Evolutionary conservation across 2,797 vertebrate species (phyloP).

Genomic region (Lutjanus argentimaculatus): DNA sequence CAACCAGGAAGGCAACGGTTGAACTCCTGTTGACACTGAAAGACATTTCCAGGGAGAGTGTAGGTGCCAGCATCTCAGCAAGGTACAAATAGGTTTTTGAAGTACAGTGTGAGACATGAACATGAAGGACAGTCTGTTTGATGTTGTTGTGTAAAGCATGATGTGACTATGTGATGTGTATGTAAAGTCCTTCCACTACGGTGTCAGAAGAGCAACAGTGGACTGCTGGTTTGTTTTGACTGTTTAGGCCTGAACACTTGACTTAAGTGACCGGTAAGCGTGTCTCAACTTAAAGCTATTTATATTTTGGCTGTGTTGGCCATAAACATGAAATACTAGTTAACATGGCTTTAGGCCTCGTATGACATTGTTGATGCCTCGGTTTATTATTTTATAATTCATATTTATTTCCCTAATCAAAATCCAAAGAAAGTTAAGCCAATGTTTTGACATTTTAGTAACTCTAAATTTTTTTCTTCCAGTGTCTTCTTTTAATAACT

Average conservation of each 20-base stretch:
- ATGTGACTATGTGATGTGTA: not conserved
- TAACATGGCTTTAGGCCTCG: not conserved
- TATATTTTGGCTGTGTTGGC: conserved; percentile 13
- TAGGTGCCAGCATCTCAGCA: not conserved
- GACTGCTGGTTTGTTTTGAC: conserved; percentile 4
- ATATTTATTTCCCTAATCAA: conserved; percentile 67
- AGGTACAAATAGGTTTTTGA: conserved; percentile 26
- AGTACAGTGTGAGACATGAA: conserved; percentile 1
- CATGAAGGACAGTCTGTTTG: not conserved
- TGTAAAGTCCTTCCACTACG: not conserved
- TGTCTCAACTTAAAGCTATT: conserved; percentile 12
- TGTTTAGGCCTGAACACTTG: not conserved
- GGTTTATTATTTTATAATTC: conserved; percentile 37
- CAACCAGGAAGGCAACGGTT: not conserved
- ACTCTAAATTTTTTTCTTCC: not conserved
- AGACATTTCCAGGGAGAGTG: conserved; percentile 14
- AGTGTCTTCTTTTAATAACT: not conserved
- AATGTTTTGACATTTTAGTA: conserved; percentile 8
- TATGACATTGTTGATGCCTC: conserved; percentile 17
- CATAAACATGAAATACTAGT: not conserved
- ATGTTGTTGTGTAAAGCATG: conserved; percentile 2
- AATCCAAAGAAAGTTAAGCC: conserved; percentile 54
- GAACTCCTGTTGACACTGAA: conserved; percentile 2
- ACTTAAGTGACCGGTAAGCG: not conserved
- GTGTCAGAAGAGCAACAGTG: not conserved